Evolutionary conservation across 2,113 vertebrate species (phyloP).

Genomic region (Vireo altiloquus): DNA sequence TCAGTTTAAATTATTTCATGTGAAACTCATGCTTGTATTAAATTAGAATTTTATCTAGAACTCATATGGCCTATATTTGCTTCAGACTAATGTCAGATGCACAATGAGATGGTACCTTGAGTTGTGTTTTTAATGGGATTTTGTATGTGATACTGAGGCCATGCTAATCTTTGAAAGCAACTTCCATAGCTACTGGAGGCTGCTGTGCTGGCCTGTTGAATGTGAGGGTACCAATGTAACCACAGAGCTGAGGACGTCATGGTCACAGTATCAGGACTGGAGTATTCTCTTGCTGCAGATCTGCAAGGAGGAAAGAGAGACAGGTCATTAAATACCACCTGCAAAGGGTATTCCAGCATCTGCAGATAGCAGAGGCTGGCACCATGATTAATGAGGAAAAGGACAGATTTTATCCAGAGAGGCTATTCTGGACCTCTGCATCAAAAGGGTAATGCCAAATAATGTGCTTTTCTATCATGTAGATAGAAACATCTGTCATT

Average conservation of each 20-base stretch:
- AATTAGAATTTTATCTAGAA: neutral
- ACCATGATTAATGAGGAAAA: neutral
- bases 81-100: neutral
- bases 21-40: neutral
- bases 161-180: neutral
- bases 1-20: neutral
- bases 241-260: neutral
- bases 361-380: neutral
- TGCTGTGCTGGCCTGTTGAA: neutral
- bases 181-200: neutral
- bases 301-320: neutral
- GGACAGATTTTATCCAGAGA: neutral
- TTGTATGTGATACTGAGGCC: neutral
- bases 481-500: neutral
- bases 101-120: neutral
- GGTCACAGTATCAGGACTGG: neutral
- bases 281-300: neutral
- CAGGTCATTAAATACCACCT: neutral
- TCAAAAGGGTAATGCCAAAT: neutral
- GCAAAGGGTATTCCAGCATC: neutral
- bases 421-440: neutral
- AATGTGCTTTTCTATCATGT: neutral
- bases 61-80: neutral
- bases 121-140: neutral
- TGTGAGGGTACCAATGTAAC: neutral